Conservation (phyloP, 2,888 invertebrate species). For the Meganola albula region DNA sequence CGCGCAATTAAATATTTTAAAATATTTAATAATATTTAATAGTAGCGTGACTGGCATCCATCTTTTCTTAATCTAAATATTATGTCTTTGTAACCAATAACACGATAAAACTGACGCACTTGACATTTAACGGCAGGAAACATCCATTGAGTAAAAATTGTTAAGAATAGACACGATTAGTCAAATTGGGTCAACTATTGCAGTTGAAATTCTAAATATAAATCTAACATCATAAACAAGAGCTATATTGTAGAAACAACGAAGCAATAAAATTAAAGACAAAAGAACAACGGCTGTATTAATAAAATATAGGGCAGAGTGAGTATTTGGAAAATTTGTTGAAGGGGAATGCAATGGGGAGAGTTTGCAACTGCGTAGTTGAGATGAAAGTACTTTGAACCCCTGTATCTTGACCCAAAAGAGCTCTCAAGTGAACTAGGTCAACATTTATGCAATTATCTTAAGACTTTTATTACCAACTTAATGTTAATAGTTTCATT, state of each 20-base stretch:
- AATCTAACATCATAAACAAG: conserved; percentile 19
- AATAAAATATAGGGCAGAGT: conserved; percentile 11
- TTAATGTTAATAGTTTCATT: conserved; percentile 19
- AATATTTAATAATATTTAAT: too few species aligned
- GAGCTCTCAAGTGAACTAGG: conserved; percentile 24
- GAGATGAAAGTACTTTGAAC: conserved; percentile 36
- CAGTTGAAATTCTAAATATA: conserved; percentile 24
- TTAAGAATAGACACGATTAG: conserved; percentile 15
- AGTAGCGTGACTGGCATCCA: too few species aligned
- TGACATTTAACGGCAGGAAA: conserved; percentile 11
- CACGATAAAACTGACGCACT: conserved; percentile 4
- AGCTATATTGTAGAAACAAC: conserved; percentile 18
- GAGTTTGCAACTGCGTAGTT: conserved; percentile 20
- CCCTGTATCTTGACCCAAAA: conserved; percentile 25
- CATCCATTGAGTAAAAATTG: conserved; percentile 15
- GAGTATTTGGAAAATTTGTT: conserved; percentile 7
- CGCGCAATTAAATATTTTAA: too few species aligned
- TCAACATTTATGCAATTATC: conserved; percentile 22
- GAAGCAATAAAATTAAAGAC: conserved; percentile 19
- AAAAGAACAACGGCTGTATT: conserved; percentile 12
- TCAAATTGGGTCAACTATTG: conserved; percentile 25
- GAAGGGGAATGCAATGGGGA: conserved; percentile 6
- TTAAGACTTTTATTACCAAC: conserved; percentile 17
- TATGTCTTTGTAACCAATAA: conserved; percentile 3
- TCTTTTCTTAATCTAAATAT: too few species aligned